Evolutionary conservation across 2,113 vertebrate species (phyloP).

Genomic region (Podocnemis expansa): DNA sequence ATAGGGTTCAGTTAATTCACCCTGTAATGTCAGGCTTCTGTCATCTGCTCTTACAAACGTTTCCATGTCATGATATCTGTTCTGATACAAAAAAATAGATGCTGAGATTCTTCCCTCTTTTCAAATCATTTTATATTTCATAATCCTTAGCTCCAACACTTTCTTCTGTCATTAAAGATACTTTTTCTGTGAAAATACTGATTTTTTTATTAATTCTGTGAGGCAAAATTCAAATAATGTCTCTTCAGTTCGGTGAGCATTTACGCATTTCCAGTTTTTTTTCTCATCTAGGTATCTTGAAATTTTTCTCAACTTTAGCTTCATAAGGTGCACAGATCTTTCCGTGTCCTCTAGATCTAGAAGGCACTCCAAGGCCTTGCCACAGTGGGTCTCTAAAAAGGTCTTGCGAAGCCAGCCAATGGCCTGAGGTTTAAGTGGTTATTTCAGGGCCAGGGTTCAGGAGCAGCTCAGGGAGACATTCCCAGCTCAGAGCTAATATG

Average conservation of each 20-base stretch:
- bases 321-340: not conserved
- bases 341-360: not conserved
- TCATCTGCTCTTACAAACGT: not conserved
- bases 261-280: not conserved
- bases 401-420: not conserved
- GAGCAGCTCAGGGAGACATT: not conserved
- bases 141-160: not conserved
- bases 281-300: fast-evolving
- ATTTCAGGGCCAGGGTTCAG: not conserved
- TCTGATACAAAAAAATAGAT: not conserved
- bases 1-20: not conserved
- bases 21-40: not conserved
- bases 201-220: not conserved
- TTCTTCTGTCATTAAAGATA: not conserved
- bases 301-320: not conserved
- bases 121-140: not conserved
- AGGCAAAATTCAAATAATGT: not conserved
- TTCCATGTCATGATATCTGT: not conserved
- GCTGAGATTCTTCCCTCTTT: not conserved
- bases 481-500: not conserved
- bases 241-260: not conserved
- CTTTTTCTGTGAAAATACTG: not conserved
- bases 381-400: not conserved
- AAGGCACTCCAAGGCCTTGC: not conserved
- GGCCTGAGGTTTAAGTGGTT: not conserved